Conservation (phyloP, 2,888 invertebrate species). For the Heliconius aoede region DNA sequence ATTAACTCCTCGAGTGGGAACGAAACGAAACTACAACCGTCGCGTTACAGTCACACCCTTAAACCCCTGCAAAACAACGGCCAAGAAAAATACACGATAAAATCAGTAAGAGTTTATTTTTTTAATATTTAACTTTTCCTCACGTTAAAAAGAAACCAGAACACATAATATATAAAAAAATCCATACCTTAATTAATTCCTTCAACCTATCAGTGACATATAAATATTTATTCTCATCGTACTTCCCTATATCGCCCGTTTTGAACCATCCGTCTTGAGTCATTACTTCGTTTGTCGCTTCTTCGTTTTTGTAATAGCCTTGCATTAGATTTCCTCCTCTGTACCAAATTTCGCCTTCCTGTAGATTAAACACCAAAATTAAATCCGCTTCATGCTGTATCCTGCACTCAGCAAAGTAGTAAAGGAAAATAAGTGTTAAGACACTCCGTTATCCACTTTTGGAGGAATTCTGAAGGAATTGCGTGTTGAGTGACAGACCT, state of each 20-base stretch:
- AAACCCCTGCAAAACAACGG: neutral
- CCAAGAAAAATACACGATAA: neutral
- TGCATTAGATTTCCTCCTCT: conserved; percentile 90
- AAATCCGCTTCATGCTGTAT: too few relatives aligned
- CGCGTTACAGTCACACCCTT: neutral
- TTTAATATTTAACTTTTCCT: too few relatives aligned
- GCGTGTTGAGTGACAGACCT: too few relatives aligned
- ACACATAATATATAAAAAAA: neutral
- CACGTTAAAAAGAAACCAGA: too few relatives aligned
- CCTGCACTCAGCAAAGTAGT: too few relatives aligned
- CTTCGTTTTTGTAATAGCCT: conserved; percentile 85
- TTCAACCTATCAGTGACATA: conserved; percentile 91
- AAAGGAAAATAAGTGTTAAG: too few relatives aligned
- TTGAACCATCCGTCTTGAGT: conserved; percentile 91
- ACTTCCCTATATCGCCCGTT: conserved; percentile 88
- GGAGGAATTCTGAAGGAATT: too few relatives aligned
- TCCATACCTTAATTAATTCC: conserved; percentile 88
- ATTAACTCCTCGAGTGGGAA: neutral
- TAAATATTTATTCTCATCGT: conserved; percentile 86
- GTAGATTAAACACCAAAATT: too few relatives aligned
- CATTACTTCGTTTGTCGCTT: conserved; percentile 86
- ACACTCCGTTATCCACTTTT: too few relatives aligned
- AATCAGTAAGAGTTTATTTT: too few relatives aligned
- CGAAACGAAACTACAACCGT: too few relatives aligned
- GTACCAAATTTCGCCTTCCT: conserved; percentile 88